Conservation (phyloP, 2,888 invertebrate genomes). For the Lasioglossum zephyrum region DNA sequence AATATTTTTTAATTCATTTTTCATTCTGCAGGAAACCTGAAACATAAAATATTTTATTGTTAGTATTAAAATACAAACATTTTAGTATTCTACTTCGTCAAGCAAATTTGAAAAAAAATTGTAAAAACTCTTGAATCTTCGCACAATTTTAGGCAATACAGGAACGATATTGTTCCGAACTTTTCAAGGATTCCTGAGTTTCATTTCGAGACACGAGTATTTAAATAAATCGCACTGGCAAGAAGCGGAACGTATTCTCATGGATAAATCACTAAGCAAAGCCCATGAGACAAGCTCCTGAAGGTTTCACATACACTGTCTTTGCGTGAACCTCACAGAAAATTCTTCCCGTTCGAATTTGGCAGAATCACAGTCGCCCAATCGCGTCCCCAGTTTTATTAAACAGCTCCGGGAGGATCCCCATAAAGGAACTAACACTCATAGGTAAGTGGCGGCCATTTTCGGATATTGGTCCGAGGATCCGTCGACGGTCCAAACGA, state of each 20-base stretch:
- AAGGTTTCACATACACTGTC: constrained; percentile 53
- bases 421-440: neutral
- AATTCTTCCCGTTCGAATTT: neutral
- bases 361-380: neutral
- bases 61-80: neutral
- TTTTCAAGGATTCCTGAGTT: neutral
- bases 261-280: constrained; percentile 38
- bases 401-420: neutral
- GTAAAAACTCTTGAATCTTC: neutral
- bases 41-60: neutral
- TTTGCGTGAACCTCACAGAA: constrained; percentile 48
- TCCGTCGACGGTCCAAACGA: constrained; percentile 5
- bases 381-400: neutral
- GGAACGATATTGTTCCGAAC: neutral
- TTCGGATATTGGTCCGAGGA: neutral
- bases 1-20: no score
- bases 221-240: neutral
- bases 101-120: neutral
- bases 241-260: constrained; percentile 23
- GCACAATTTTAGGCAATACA: neutral
- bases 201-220: neutral
- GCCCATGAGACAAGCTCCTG: constrained; percentile 25
- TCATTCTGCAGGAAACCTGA: neutral
- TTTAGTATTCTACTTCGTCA: neutral
- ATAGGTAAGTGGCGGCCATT: constrained; percentile 10